Base-by-base conservation (phyloP, 2,888 invertebrate genomes). In the Gymnosoma rotundatum region DNA sequence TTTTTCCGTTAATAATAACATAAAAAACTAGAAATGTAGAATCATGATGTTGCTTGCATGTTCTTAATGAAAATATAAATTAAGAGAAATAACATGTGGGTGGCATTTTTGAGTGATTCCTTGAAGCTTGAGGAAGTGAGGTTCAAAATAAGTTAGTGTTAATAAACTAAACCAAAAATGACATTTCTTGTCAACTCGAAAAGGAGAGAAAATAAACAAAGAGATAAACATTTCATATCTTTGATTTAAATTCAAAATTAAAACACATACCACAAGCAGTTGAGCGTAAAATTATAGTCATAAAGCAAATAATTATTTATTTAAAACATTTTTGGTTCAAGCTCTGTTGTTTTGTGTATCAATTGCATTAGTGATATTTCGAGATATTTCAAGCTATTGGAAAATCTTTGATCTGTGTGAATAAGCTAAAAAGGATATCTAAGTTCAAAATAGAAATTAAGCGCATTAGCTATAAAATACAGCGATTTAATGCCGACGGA, bases 161-260 rank as follows among this genome's bases (percentile, higher is more conserved):
- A 63, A 73, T 56, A 75, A 76, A 78, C 83, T 73, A 72, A 78
- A 67, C 50, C 56, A 75, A 74, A 75, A 56, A 54, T 74, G 42
- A 21, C 66, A 75, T 58, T 50, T 61, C 16, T 63, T 63, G 54
- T 9, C 16, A 58, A 58, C 21, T 38, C 32, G 42, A 18, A 54
- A 56, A 58, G 10, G 3, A 50, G 48, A 32, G 16, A 25, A n/a
- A 75, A 64, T 42, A 42, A 56, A 36, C 48, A 63, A 52, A 38
- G 18, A 54, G 2, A 45, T 25, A 16, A 66, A 75, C 56, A 48
- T 54, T 58, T 42, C 12, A 12, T 42, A 10, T 42, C 42, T 42
- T 12, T 60, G 45, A 42, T 42, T 52, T 54, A 20, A 69, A 18
- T 12, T 61, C 3, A 18, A 38, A 48, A 20, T 52, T 76, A 25